Base-by-base conservation (phyloP, 2,113 vertebrate genomes). In the Chaetodon auriga region DNA sequence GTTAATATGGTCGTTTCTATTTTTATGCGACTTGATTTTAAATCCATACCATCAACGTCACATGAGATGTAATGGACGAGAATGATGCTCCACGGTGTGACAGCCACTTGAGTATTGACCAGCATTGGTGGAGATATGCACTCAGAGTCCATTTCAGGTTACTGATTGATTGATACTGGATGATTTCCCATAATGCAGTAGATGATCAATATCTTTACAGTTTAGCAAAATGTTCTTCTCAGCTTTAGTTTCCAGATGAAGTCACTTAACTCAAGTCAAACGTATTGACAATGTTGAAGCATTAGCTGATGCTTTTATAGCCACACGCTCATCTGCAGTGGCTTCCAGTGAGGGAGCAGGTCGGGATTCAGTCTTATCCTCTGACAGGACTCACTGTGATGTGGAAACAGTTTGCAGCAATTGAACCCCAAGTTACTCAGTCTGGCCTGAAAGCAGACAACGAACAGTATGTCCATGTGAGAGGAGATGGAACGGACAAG, bases 401-500 rank as follows among this genome's bases (percentile, higher is more conserved):
- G 45, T 49, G 53, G n/a, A 63, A 78, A 80, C 6, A 57, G 36
- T 70, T 58, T 64, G 57, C 8, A 55, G 38, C 19, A 75, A 45
- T 51, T 14, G 43, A 75, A 69, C 18, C 23, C 43, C 18, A 68
- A 69, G 57, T 75, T 60, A 63, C 60, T 79, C 38, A 48, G 55
- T 71, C 48, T 54, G 64, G 60, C 43, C 41, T 53, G 19, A 18
- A 78, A 57, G 35, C 53, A 66, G 38, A 70, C 73, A 61, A 54
- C 55, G 21, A 74, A 62, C 58, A 66, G 23, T 53, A 69, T 30
- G 21, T 77, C 65, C 68, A 38, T 73, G 75, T 55, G 75, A 83
- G 70, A 49, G 68, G 68, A 81, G 77, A 81, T 46, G 25, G 46
- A 73, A 73, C 13, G 48, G 78, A 63, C 78, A 66, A 65, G 55